Percentiles rank a stretch among this genome's conserved stretches.
phyloP scores from a whole-genome alignment of 2,113 vertebrate genomes.

The Piprites chloris region DNA sequence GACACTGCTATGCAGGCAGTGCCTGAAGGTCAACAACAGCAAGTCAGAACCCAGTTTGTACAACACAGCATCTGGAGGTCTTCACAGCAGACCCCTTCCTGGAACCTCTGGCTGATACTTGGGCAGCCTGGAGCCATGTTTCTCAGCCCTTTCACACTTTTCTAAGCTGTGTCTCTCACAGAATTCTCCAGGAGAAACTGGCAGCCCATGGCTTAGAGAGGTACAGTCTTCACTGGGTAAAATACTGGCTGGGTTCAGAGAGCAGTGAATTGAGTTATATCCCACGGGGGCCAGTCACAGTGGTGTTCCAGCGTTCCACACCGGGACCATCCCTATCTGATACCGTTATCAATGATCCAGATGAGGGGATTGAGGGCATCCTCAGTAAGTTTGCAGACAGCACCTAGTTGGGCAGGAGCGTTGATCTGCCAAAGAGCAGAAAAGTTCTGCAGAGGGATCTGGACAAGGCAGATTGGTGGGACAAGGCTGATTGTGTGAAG shows the following conservation, averaged over 20 bases:
- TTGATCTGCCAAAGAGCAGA: not conserved
- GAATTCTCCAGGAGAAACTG: not conserved
- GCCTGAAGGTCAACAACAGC: not conserved
- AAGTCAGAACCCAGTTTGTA: not conserved
- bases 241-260: not conserved
- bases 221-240: not conserved
- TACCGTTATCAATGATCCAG: not conserved
- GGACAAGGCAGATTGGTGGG: not conserved
- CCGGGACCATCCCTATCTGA: not conserved
- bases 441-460: not conserved
- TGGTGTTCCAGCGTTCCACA: accelerated
- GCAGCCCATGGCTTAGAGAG: not conserved
- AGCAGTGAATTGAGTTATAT: not conserved
- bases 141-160: not conserved
- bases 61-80: not conserved
- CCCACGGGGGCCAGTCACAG: accelerated
- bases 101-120: not conserved
- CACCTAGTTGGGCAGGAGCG: accelerated
- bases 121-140: not conserved
- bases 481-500: accelerated
- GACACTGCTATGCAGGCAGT: accelerated
- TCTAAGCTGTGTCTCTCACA: not conserved
- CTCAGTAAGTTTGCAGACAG: accelerated
- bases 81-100: not conserved
- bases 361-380: accelerated